A percentile compares a stretch with the other conserved stretches of the same genome.
Evolutionary conservation across 2,888 invertebrate genomes (phyloP).

Genomic region (Parnassius orleans): DNA sequence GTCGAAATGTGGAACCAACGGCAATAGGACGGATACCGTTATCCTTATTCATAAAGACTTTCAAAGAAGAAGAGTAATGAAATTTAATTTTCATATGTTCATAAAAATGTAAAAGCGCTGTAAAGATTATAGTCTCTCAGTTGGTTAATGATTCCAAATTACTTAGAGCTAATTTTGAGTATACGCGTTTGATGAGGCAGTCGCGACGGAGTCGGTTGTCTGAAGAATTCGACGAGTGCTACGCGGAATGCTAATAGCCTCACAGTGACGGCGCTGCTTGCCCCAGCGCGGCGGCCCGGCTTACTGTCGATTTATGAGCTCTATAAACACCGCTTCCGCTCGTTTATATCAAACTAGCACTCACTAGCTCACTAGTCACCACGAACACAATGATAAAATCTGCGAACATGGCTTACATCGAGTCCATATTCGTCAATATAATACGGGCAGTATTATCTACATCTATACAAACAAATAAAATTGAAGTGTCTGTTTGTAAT

Average conservation of each 20-base stretch:
- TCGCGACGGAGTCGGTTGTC: slow-evolving; percentile 34
- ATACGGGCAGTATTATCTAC: no score
- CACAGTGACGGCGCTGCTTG: slow-evolving; percentile 34
- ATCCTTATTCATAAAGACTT: no score
- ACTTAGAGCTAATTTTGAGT: slow-evolving; percentile 3
- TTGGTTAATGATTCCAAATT: not conserved
- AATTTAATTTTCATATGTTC: no score
- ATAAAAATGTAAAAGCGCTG: no score
- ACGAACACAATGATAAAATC: no score
- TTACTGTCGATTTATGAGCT: slow-evolving; percentile 51
- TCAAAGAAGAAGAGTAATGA: no score
- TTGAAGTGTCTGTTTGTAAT: no score
- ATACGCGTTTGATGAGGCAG: slow-evolving; percentile 32
- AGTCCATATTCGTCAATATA: no score
- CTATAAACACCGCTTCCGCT: slow-evolving; percentile 47
- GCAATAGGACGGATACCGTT: no score
- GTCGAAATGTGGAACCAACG: no score
- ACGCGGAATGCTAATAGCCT: slow-evolving; percentile 46
- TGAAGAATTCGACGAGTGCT: slow-evolving; percentile 37
- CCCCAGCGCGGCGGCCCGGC: slow-evolving; percentile 36
- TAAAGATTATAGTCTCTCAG: not conserved
- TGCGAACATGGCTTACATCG: no score
- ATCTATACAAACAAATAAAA: no score
- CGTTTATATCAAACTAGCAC: slow-evolving; percentile 21
- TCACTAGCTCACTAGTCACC: not conserved